These are phyloP conservation scores for Drosophila helvetica DNA, from an alignment of 2,888 invertebrate genomes.

Conservation along the genomic window DNA sequence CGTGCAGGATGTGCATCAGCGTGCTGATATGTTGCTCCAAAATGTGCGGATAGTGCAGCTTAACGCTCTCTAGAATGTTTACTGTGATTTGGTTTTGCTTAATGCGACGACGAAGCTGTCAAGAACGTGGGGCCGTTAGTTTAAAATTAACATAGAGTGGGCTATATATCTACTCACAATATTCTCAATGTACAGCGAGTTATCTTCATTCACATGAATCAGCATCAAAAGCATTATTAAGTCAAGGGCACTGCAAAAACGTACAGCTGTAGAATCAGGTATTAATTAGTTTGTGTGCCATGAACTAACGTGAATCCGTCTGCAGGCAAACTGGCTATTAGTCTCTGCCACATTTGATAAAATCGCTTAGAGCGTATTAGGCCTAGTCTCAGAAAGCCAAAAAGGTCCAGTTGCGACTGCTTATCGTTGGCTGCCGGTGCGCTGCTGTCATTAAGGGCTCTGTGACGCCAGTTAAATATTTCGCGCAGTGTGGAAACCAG, in stretches of 20 bases:
- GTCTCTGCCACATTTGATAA: constrained; percentile 81
- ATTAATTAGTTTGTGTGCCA: not conserved
- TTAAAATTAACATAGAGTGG: not conserved
- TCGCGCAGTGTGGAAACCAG: constrained; percentile 76
- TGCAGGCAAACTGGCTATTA: constrained; percentile 61
- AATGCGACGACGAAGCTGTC: constrained; percentile 85
- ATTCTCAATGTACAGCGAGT: constrained; percentile 87
- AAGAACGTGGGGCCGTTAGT: not conserved
- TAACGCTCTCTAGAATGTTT: constrained; percentile 85
- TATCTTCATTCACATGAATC: constrained; percentile 86
- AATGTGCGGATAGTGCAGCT: constrained; percentile 85
- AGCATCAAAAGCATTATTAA: constrained; percentile 88
- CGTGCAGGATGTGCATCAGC: constrained; percentile 86
- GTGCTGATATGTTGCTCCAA: constrained; percentile 86
- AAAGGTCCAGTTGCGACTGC: constrained; percentile 78
- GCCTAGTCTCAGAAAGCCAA: constrained; percentile 77
- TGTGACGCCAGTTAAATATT: constrained; percentile 70
- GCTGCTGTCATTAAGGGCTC: not conserved
- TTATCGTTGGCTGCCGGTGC: constrained; percentile 46
- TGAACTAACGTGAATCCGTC: constrained; percentile 59
- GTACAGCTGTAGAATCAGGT: not conserved
- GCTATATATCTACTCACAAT: constrained; percentile 85
- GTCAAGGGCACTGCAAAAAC: constrained; percentile 87
- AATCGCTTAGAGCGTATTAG: constrained; percentile 81
- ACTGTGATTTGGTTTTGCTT: constrained; percentile 86